These are phyloP conservation scores for Lapara coniferarum DNA, from an alignment of 2,888 invertebrate genomes.

Conservation along the genomic window DNA sequence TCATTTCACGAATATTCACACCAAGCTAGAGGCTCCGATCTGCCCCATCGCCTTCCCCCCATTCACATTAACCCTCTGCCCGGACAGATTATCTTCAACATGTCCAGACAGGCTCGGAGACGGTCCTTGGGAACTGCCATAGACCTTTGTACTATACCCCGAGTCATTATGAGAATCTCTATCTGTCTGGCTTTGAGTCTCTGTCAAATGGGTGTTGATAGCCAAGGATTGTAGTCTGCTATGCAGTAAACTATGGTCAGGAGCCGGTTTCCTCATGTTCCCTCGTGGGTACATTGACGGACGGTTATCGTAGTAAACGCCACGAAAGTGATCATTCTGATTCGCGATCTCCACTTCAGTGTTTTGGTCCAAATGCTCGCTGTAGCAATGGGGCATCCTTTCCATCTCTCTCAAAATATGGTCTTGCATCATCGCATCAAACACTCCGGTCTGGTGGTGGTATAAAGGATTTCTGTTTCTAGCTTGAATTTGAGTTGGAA, in stretches of 20 bases:
- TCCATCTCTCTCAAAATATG: slow-evolving; percentile 80
- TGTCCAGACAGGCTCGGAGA: slow-evolving; percentile 89
- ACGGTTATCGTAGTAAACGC: slow-evolving; percentile 69
- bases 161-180: slow-evolving; percentile 91
- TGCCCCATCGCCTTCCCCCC: slow-evolving; percentile 66
- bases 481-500: slow-evolving; percentile 63
- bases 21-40: slow-evolving; percentile 87
- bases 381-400: slow-evolving; percentile 78
- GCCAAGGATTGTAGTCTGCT: slow-evolving; percentile 76
- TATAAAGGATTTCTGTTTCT: slow-evolving; percentile 74
- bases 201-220: slow-evolving; percentile 77
- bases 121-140: slow-evolving; percentile 90
- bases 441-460: slow-evolving; percentile 73
- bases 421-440: slow-evolving; percentile 82
- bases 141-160: slow-evolving; percentile 92
- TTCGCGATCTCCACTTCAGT: slow-evolving; percentile 79
- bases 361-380: slow-evolving; percentile 74
- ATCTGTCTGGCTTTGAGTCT: slow-evolving; percentile 80
- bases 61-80: slow-evolving; percentile 66
- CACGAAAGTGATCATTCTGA: slow-evolving; percentile 72
- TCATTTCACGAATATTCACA: slow-evolving; percentile 57
- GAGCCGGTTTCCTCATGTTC: slow-evolving; percentile 61
- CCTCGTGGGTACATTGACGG: slow-evolving; percentile 63
- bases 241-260: slow-evolving; percentile 74
- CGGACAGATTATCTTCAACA: slow-evolving; percentile 74